phyloP scores from a whole-genome alignment of 2,888 invertebrate species.

The Himalopsyche anomala region DNA sequence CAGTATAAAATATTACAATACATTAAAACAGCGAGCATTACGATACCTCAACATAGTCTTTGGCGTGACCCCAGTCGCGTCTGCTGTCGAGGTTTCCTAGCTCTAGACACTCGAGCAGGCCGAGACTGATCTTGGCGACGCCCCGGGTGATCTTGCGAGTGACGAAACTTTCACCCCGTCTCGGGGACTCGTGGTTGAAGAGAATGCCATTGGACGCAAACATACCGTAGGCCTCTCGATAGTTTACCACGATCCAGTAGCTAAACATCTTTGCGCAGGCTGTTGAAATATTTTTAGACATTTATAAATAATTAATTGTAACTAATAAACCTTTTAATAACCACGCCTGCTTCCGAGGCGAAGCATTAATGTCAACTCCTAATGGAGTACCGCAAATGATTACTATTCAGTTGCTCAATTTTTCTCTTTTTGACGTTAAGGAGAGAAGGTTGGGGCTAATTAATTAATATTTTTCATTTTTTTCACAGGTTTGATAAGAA shows the following conservation, averaged over 20 bases:
- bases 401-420: no score
- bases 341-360: no score
- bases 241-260: conserved; percentile 97
- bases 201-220: conserved; percentile 97
- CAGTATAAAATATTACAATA: neutral
- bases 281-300: conserved; percentile 69
- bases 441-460: no score
- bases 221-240: conserved; percentile 96
- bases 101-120: conserved; percentile 89
- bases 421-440: no score
- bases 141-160: conserved; percentile 98
- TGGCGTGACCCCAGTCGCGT: conserved; percentile 99
- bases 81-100: conserved; percentile 96
- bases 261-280: conserved; percentile 97
- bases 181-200: conserved; percentile 97
- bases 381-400: no score
- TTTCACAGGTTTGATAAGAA: no score
- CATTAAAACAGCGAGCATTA: neutral
- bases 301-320: no score
- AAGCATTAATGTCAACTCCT: neutral
- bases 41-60: conserved; percentile 93
- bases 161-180: conserved; percentile 98
- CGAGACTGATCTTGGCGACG: conserved; percentile 96
- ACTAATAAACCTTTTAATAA: no score
- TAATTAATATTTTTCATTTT: no score